Evolutionary conservation across 2,888 invertebrate genomes (phyloP).

Genomic region (Timema podura): DNA sequence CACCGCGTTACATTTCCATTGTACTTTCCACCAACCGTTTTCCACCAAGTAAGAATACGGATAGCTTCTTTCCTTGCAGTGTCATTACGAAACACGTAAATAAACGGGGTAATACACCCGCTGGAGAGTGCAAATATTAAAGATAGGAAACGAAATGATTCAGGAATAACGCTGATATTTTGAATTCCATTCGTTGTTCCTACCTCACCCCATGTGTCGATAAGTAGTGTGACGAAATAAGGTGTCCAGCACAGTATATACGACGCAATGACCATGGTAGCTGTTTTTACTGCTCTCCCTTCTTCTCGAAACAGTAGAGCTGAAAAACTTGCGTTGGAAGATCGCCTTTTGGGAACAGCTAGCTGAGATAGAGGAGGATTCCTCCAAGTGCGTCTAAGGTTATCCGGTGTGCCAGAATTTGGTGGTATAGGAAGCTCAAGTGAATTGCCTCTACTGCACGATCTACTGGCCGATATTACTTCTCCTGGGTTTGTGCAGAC

Average conservation of each 20-base stretch:
- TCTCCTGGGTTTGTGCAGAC: conserved; percentile 38
- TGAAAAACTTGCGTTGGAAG: conserved; percentile 45
- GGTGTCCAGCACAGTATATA: conserved; percentile 51
- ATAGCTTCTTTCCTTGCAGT: conserved; percentile 42
- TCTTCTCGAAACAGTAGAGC: conserved; percentile 49
- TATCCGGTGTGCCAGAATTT: conserved; percentile 19
- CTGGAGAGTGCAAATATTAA: conserved; percentile 44
- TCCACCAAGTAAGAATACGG: conserved; percentile 39
- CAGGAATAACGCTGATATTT: conserved; percentile 32
- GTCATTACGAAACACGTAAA: conserved; percentile 50
- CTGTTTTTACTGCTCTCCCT: conserved; percentile 50
- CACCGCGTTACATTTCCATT: conserved; percentile 20
- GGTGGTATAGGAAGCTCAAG: conserved; percentile 29
- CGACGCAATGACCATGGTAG: conserved; percentile 48
- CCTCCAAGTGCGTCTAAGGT: conserved; percentile 24
- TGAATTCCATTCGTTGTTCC: conserved; percentile 31
- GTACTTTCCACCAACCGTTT: conserved; percentile 29
- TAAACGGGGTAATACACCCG: conserved; percentile 49
- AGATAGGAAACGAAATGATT: conserved; percentile 35
- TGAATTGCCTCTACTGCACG: conserved; percentile 24
- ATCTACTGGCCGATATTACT: conserved; percentile 24
- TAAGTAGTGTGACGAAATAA: conserved; percentile 41
- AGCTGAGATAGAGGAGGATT: conserved; percentile 20
- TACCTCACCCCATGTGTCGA: conserved; percentile 36
- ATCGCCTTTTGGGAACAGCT: conserved; percentile 36